phyloP scores from a whole-genome alignment of 2,113 vertebrate genomes.

The Panthera tigris region DNA sequence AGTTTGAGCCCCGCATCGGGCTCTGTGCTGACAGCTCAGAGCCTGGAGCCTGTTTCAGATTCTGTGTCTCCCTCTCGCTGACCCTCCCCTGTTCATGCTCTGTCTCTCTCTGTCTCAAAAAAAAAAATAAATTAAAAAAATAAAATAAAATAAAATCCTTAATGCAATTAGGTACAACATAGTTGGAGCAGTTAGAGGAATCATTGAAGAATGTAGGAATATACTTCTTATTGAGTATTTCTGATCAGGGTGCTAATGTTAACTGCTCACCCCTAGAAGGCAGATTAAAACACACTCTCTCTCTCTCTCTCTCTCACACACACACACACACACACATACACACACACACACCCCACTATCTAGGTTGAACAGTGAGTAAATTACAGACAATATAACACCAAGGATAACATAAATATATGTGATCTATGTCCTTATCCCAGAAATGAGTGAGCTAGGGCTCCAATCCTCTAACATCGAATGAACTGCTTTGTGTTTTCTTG shows the following conservation, averaged over 20 bases:
- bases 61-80: too few species aligned
- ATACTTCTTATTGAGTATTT: not conserved
- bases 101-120: too few species aligned
- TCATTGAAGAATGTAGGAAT: not conserved
- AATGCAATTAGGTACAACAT: not conserved
- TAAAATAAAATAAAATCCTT: slow-evolving; percentile 36
- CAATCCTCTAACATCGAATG: not conserved
- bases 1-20: too few species aligned
- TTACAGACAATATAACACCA: not conserved
- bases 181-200: not conserved
- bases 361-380: not conserved
- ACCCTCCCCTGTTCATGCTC: too few species aligned
- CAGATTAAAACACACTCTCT: not conserved
- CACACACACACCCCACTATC: not conserved
- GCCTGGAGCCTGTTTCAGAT: too few species aligned
- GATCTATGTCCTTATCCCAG: not conserved
- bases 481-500: not conserved
- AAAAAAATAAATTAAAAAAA: not conserved
- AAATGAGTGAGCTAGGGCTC: not conserved
- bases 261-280: not conserved
- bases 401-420: not conserved
- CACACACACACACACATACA: not conserved
- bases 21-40: too few species aligned
- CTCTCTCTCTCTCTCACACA: too few species aligned
- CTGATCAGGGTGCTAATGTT: not conserved